Evolutionary conservation across 2,797 vertebrate species (phyloP), one percentile per base, ranked within the genome.

Genomic region (Dipus sagitta): DNA sequence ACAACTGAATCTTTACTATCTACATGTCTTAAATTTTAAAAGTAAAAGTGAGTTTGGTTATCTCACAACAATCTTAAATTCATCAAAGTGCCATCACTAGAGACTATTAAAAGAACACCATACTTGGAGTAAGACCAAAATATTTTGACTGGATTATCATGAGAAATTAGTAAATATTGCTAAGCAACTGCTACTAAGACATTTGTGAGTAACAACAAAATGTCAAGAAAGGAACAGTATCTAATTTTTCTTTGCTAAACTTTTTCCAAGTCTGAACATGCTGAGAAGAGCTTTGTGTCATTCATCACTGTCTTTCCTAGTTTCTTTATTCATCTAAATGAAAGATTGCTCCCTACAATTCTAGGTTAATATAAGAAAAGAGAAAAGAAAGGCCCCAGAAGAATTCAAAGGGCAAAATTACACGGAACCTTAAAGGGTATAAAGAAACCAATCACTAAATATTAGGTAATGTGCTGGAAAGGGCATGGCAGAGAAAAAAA

Each of bases 371-470:
- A 11, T 42, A 62, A 52, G 30, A 54, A 1, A 70, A 88, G 60
- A 92, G 64, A 72, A 68, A 88, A 90, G 28, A 47, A 71, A 17
- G 67, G 23, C 67, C 67, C 80, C 32, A 54, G 67, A 82, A 93
- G 67, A 90, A 87, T 68, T 34, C 62, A 79, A 82, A 95, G 88
- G 38, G 76, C 54, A 64, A 88, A 93, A 65, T 88, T 84, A 83
- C 23, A 74, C 28, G 15, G 38, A 82, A 4, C 17, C 72, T 60
- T 75, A 92, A 88, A 84, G 34, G 85, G 32, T 77, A 72, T 11
- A 77, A 23, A 90, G 85, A 88, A 96, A 74, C 54, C 24, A 92
- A 86, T 95, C 85, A 92, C 65, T 92, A 90, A 87, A 76, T 17
- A 86, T 76, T 76, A 82, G 21, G 75, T 87, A 65, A 70, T n/a